These are phyloP conservation scores for Corythaixoides concolor DNA, from an alignment of 2,113 vertebrate species.

Conservation along the genomic window DNA sequence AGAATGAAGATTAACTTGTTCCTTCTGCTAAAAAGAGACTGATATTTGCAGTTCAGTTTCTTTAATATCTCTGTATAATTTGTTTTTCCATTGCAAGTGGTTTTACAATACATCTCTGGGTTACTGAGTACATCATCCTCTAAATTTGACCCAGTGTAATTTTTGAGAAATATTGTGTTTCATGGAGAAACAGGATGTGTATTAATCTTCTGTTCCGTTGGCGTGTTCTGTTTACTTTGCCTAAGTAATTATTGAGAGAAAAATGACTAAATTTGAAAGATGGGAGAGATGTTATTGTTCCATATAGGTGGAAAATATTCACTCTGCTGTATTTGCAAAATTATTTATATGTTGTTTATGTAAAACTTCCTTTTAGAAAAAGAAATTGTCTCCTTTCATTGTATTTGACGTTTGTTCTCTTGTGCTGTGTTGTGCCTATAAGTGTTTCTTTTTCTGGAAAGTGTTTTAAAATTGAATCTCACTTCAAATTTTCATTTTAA, in stretches of 20 bases:
- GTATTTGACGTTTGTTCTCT: neutral
- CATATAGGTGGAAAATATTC: neutral
- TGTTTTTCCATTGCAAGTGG: neutral
- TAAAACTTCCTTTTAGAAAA: neutral
- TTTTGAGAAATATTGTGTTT: neutral
- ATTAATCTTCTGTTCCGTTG: slow-evolving; percentile 17
- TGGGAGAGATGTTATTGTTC: neutral
- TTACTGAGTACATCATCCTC: neutral
- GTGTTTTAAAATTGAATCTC: neutral
- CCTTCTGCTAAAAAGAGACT: neutral
- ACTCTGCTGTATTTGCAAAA: neutral
- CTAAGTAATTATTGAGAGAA: neutral
- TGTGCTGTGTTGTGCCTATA: neutral
- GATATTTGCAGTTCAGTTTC: neutral
- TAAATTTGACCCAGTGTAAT: neutral
- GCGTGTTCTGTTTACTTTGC: neutral
- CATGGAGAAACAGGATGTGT: neutral
- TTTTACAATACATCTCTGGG: neutral
- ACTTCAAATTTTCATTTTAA: neutral
- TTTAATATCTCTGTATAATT: neutral
- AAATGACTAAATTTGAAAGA: neutral
- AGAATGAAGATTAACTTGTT: neutral
- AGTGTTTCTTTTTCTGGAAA: neutral
- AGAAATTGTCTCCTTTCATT: neutral
- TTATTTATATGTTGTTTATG: neutral